Conservation (phyloP, 2,797 vertebrate species). For the Anguilla pacifica region DNA sequence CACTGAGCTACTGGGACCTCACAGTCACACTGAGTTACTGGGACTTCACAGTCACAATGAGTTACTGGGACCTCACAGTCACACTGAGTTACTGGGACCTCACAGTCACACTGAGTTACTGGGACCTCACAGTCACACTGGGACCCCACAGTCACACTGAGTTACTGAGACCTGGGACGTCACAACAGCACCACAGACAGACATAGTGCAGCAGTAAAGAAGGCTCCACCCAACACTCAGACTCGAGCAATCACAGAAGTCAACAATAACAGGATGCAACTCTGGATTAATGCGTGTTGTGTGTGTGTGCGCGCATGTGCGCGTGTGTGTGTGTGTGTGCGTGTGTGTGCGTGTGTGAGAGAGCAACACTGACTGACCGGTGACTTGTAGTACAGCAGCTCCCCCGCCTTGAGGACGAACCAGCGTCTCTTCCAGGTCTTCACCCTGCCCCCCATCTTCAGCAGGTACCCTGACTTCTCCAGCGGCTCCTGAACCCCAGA, state of each 20-base stretch:
- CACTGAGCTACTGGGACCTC: no score
- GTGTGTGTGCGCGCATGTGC: background rate
- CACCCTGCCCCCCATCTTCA: conserved; percentile 96
- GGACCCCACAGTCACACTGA: background rate
- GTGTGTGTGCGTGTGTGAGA: background rate
- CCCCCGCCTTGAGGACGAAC: conserved; percentile 97
- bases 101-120: background rate
- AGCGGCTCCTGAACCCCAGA: conserved; percentile 79
- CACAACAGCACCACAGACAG: background rate
- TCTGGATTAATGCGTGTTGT: background rate
- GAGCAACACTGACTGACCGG: conserved; percentile 80
- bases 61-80: background rate
- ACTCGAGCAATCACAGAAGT: background rate
- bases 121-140: background rate
- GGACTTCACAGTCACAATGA: background rate
- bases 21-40: background rate
- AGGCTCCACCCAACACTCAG: background rate
- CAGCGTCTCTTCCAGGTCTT: conserved; percentile 96
- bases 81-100: background rate
- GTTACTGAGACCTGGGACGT: background rate
- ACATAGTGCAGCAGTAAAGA: background rate
- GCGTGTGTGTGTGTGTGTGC: background rate
- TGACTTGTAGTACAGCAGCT: conserved; percentile 95
- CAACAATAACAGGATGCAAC: background rate
- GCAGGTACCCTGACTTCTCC: conserved; percentile 96